Conservation (phyloP, 37 sponge, comb jelly and placozoan genomes). For the Hexactinellida sp. region DNA sequence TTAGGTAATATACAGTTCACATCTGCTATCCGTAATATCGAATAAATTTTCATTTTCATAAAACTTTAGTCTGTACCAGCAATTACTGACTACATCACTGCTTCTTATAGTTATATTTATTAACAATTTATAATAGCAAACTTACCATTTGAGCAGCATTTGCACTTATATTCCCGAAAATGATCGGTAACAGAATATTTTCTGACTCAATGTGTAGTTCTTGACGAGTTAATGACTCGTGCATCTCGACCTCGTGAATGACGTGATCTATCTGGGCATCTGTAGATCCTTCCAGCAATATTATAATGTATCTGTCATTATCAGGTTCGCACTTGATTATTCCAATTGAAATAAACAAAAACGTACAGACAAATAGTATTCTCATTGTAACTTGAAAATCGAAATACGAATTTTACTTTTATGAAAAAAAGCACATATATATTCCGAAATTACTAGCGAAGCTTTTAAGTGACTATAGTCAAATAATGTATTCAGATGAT, state of each 20-base stretch:
- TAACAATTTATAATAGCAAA: too few relatives aligned
- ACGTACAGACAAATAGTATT: not conserved
- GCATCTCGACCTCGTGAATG: not conserved
- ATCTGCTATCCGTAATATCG: too few relatives aligned
- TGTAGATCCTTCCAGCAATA: not conserved
- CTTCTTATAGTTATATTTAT: not conserved
- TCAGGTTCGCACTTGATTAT: not conserved
- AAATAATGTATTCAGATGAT: not conserved
- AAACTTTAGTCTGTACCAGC: too few relatives aligned
- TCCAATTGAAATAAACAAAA: not conserved
- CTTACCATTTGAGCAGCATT: not conserved
- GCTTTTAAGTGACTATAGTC: not conserved
- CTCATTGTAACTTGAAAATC: too few relatives aligned
- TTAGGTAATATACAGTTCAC: too few relatives aligned
- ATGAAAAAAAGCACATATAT: not conserved
- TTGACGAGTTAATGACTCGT: not conserved
- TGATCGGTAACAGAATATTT: not conserved
- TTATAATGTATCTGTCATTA: not conserved
- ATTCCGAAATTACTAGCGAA: not conserved
- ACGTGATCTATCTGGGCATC: not conserved
- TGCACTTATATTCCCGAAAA: not conserved
- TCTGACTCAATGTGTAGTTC: not conserved
- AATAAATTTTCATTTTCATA: too few relatives aligned
- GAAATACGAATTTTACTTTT: too few relatives aligned
- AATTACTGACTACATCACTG: too few relatives aligned